Conservation (phyloP, 2,113 vertebrate genomes). For the Ifrita kowaldi region DNA sequence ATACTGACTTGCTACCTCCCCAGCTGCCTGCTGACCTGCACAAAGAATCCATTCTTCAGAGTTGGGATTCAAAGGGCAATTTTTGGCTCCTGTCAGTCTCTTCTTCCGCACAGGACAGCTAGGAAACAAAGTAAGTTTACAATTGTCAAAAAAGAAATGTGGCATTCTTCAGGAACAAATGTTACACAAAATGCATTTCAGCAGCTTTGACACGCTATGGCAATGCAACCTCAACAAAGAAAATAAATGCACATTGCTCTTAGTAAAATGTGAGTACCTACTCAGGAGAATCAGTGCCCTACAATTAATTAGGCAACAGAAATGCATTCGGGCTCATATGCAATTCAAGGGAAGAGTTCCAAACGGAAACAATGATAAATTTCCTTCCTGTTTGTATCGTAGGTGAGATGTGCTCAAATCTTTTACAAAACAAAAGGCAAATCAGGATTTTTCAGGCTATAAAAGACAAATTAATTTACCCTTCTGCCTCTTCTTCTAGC, state of each 20-base stretch:
- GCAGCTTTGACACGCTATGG: background rate
- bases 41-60: slow-evolving; percentile 67
- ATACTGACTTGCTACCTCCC: slow-evolving; percentile 59
- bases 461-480: slow-evolving; percentile 63
- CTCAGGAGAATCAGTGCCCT: background rate
- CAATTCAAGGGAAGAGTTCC: background rate
- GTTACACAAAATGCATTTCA: background rate
- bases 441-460: background rate
- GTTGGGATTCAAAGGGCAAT: slow-evolving; percentile 47
- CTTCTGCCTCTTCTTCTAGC: slow-evolving; percentile 66
- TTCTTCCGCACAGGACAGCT: slow-evolving; percentile 76
- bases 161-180: background rate
- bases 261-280: background rate
- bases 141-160: background rate
- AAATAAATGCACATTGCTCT: background rate
- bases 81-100: slow-evolving; percentile 66
- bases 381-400: background rate
- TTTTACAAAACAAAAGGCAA: background rate
- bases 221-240: background rate
- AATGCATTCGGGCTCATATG: background rate
- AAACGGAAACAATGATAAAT: background rate
- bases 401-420: background rate
- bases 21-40: slow-evolving; percentile 66
- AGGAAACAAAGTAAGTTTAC: slow-evolving; percentile 9
- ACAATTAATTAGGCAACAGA: background rate